Base-by-base conservation (phyloP, 2,888 invertebrate genomes). In the Amphipyra tragopoginis region DNA sequence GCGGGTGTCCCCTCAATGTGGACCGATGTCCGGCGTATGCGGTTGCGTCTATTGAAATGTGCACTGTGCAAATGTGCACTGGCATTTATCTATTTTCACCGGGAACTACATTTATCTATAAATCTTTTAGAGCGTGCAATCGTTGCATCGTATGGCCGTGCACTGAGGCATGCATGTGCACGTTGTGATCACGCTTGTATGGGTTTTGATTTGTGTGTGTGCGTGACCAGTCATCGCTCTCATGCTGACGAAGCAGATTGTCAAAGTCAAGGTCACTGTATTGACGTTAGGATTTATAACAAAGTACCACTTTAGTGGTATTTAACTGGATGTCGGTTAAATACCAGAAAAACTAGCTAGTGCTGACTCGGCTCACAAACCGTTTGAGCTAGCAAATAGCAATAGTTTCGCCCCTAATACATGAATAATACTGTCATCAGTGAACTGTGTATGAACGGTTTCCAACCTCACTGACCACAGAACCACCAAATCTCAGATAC, bases 91-190 rank as follows among this genome's bases (percentile, higher is more conserved):
- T 91, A 94, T 94, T 94, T 94, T 94, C 94, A 93, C 94, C 94
- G 94, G 94, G 94, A 94, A 94, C 94, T 92, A 89, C 93, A 90
- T 90, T 94, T 94, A 94, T 94, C 94, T 94, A 94, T 94, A 93
- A 95, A 95, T 92, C 93, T 94, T 94, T 95, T 91, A 94, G 94
- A 95, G 95, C 95, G 95, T 95, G 95, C 94, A 93, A 94, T 94
- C 89, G 93, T 90, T 94, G 92, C 93, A 93, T 92, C 90, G 93
- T 92, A 87, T 91, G 83, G 90, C 82, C 86, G 92, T 86, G 93
- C 94, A 91, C 92, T 93, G 90, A 91, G 92, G 89, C 93, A 87
- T 93, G 73, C 48, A 69, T 71, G 49, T 77, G 54, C 70, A 77
- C 67, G 65, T 59, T 11, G 48, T 48, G 53, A 48, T 10, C 50